These are phyloP conservation scores for Drosophila falleni DNA, from an alignment of 2,888 invertebrate genomes.

Conservation along the genomic window DNA sequence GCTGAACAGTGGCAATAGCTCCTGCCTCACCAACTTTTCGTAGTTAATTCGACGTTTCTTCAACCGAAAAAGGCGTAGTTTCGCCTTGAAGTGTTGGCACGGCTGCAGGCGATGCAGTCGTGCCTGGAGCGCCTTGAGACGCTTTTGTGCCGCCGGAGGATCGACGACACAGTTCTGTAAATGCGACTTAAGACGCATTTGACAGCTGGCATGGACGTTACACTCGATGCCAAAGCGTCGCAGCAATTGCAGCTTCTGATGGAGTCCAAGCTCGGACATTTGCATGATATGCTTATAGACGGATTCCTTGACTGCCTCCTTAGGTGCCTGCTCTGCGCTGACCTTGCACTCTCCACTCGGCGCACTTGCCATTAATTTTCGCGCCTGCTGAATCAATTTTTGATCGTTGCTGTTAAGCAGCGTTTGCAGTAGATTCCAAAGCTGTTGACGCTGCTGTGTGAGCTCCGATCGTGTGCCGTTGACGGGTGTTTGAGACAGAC, in stretches of 20 bases:
- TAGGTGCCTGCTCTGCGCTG: constrained; percentile 13
- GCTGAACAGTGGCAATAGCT: constrained; percentile 77
- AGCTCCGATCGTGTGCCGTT: constrained; percentile 69
- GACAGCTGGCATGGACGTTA: constrained; percentile 61
- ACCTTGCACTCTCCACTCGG: constrained; percentile 29
- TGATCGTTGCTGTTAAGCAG: constrained; percentile 78
- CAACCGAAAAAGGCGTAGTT: constrained; percentile 72
- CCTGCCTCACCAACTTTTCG: constrained; percentile 57
- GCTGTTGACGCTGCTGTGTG: constrained; percentile 72
- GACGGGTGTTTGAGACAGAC: constrained; percentile 58
- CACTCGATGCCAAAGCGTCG: constrained; percentile 81
- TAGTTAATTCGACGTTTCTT: constrained; percentile 53
- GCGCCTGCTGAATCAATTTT: constrained; percentile 68
- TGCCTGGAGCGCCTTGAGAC: constrained; percentile 46
- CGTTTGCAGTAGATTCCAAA: constrained; percentile 74
- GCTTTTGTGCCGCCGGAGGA: background rate
- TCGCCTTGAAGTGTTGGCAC: constrained; percentile 82
- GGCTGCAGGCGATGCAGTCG: constrained; percentile 68
- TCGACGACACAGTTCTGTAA: constrained; percentile 56
- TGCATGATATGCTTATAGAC: constrained; percentile 74
- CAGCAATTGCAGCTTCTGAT: constrained; percentile 82
- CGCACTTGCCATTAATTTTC: constrained; percentile 42
- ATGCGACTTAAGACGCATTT: constrained; percentile 64
- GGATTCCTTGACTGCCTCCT: constrained; percentile 43
- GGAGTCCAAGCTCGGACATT: constrained; percentile 81